Evolutionary conservation across 53 echinoderm and acorn worm genomes (phyloP), one percentile per base, ranked within the genome.

Genomic region (Luidia sarsii): DNA sequence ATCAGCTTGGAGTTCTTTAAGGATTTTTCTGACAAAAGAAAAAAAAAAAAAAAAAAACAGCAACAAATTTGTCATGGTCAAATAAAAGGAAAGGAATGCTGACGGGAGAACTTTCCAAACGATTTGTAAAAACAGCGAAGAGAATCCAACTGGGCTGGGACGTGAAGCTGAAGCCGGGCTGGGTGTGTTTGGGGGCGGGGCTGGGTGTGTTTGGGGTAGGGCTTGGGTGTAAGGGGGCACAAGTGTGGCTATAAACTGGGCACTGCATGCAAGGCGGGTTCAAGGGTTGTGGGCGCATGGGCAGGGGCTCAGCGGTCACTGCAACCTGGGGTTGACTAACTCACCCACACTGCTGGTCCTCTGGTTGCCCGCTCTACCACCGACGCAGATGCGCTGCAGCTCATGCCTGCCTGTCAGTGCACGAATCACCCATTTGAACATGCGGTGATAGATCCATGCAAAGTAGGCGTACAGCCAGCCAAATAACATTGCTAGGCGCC

Each of bases 381-480:
- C 68, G 27, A 56, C 59, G 43, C 95, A 95, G 82, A 95, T 87
- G 7, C 99, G 86, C 53, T 91, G 89, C 75, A 99, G 71, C 59
- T 99, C 99, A 79, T 91, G 94, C 50, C 82, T 89, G 51, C 99
- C 99, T 57, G 94, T 91, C 69, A 94, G 59, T 57, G 66, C 82
- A 50, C 79, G 91, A 41, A 94, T 53, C n/a, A 89, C 67, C 99
- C 99, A 99, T 86, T 99, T 99, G 66, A 99, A 80, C 94, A 99
- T 94, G 39, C 87, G 82, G 45, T 88, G 89, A 51, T 86, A 87
- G 55, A 99, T 62, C 86, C 94, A 99, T 70, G 89, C 83, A 84
- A 94, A 89, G 68, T 91, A 95, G 39, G 85, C 75, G 81, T 95
- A 95, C 53, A 92, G 80, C 88, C 95, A 95, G 71, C 87, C 60